Base-by-base conservation (phyloP, 2,888 invertebrate genomes). In the Silvanus unidentatus region DNA sequence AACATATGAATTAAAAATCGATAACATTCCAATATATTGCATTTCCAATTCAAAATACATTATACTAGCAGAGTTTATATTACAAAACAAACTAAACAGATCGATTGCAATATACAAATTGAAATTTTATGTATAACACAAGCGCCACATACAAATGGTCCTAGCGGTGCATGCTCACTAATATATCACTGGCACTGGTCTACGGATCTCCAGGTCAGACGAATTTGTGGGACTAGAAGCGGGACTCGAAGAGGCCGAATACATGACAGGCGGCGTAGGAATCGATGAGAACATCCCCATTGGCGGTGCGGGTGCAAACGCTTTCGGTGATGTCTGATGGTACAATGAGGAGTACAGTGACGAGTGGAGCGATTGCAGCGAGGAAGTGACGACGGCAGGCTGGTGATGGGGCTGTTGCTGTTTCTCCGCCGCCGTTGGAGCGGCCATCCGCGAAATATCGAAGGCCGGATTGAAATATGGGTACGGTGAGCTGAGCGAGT, bases 381-480 rank as follows among this genome's bases (percentile, higher is more conserved):
- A 45, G 56, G 73, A 64, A 50, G 75, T 75, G 10, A 74, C 75
- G 13, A 62, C 57, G 1, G 62, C 55, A 8, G 57, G 59, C 36
- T 62, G 60, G 16, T 54, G 55, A 16, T 59, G 58, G 8, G 50
- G 52, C 3, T 22, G 44, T 47, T 11, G 42, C 47, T 68, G 69
- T 72, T 61, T 63, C 69, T 56, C 42, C 58, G 49, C 32, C 3
- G 22, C 3, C 8, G 22, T 5, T 9, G 37, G 5, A 37, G 16
- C 43, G 2, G 60, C 58, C 58, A 70, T 67, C 42, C 70, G 59
- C 9, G 66, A 65, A 30, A 70, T 68, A 55, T 68, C 72, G 53
- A 84, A 80, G 39, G 88, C 82, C 16, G 86, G 84, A 39, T 86
- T 85, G 69, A 88, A 88, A 70, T 88, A 88, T 1, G 85, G 80